Evolutionary conservation across 2,797 vertebrate species (phyloP), one percentile per base, ranked within the genome.

Genomic region (Platalea minor): DNA sequence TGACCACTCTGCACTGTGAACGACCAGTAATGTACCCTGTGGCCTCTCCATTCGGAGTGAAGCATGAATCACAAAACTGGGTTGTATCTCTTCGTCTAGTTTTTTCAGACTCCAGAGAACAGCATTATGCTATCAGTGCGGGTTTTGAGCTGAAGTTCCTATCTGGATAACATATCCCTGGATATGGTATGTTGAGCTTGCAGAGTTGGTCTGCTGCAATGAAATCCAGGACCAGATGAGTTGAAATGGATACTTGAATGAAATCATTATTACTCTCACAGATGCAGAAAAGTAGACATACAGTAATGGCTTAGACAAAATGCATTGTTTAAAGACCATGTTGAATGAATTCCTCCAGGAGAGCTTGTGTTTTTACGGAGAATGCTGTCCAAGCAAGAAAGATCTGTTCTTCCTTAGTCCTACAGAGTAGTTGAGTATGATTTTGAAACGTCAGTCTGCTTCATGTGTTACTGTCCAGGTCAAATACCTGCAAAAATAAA

Each of bases 191-290:
- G 76, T 61, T 48, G 85, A 72, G 78, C 24, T 95, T 81, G 64
- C 46, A 51, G 85, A 87, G 51, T 69, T 93, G 70, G 18, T 82
- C 69, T 93, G 74, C 60, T 43, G 59, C 85, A 91, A 2, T 67
- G 80, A 74, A 89, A 83, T 85, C 74, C 50, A 46, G 61, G 73
- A 86, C 85, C 76, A 87, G 69, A 94, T 84, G 80, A 95, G 67
- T 26, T 80, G 90, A 95, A 96, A 96, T 76, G 80, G 83, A 94
- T 95, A 90, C 70, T 80, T 85, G 83, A 81, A 92, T 93, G 77
- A 94, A 96, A 95, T 91, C 56, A 70, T 93, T 96, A 86, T 94
- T 93, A 20, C 53, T 90, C 80, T 88, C 53, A 53, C 74, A 93
- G 88, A 93, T 5, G 11, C 73, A 81, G 85, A 74, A 73, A 94